phyloP scores from a whole-genome alignment of 2,797 vertebrate genomes.

The Xenentodon cancila region DNA sequence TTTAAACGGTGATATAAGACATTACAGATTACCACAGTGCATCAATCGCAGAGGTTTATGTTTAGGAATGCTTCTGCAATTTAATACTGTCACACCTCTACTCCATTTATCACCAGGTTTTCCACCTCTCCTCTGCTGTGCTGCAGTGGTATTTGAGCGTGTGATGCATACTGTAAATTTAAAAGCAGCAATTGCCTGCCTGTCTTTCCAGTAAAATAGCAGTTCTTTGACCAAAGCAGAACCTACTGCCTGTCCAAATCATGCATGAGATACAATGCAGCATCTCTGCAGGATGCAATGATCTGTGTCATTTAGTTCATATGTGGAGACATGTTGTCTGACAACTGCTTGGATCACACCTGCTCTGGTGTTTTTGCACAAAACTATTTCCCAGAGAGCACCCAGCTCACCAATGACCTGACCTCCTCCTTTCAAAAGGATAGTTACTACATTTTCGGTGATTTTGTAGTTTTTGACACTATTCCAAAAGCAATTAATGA shows the following conservation, averaged over 20 bases:
- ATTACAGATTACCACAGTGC: conserved; percentile 59
- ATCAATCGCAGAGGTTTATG: conserved; percentile 50
- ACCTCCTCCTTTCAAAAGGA: conserved; percentile 7
- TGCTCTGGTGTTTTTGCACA: conserved; percentile 61
- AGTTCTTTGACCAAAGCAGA: conserved; percentile 48
- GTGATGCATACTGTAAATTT: conserved; percentile 33
- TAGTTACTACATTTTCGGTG: not conserved
- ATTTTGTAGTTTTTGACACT: not conserved
- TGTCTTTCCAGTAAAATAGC: conserved; percentile 46
- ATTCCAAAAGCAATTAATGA: not conserved
- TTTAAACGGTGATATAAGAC: conserved; percentile 53
- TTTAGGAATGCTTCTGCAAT: conserved; percentile 71
- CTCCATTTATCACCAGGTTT: conserved; percentile 53
- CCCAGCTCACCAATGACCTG: conserved; percentile 19
- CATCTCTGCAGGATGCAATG: conserved; percentile 57
- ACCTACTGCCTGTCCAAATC: conserved; percentile 59
- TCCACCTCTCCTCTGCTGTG: conserved; percentile 40
- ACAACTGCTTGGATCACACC: conserved; percentile 40
- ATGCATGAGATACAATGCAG: conserved; percentile 56
- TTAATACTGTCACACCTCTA: conserved; percentile 53
- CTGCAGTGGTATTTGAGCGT: conserved; percentile 25
- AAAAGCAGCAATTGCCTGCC: conserved; percentile 43
- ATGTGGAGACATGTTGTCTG: conserved; percentile 70
- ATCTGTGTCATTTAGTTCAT: conserved; percentile 47
- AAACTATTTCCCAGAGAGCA: conserved; percentile 67